These are phyloP conservation scores for Drosophila prosaltans DNA, from an alignment of 1,140 invertebrate genomes.

Conservation along the genomic window DNA sequence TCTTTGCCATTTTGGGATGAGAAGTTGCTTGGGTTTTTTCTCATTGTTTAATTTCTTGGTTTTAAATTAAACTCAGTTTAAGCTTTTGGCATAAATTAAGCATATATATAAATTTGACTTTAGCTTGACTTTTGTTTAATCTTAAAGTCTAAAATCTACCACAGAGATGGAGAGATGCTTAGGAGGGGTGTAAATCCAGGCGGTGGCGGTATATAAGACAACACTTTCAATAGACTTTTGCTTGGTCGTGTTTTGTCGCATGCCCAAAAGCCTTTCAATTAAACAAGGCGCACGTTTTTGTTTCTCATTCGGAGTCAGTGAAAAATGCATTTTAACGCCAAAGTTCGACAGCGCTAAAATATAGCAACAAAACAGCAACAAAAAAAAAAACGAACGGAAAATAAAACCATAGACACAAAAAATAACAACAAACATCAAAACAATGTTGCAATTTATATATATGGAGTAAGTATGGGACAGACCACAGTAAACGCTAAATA, in stretches of 20 bases:
- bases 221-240: constrained; percentile 44
- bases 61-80: constrained; percentile 33
- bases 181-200: background rate
- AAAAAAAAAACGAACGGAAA: constrained; percentile 6
- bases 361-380: constrained; percentile 10
- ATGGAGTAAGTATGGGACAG: constrained; percentile 2
- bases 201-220: constrained; percentile 20
- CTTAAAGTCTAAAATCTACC: constrained; percentile 45
- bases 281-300: constrained; percentile 64
- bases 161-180: background rate
- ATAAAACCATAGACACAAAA: background rate
- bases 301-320: constrained; percentile 9
- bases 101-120: constrained; percentile 38
- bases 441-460: constrained; percentile 21
- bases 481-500: background rate
- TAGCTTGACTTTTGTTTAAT: constrained; percentile 39
- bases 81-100: constrained; percentile 56
- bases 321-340: constrained; percentile 65
- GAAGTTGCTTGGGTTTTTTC: constrained; percentile 30
- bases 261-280: constrained; percentile 73
- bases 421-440: constrained; percentile 1
- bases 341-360: constrained; percentile 52
- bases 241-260: constrained; percentile 54
- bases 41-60: constrained; percentile 41
- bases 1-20: constrained; percentile 10